Evolutionary conservation across 2,797 vertebrate species (phyloP).

Genomic region (Betta splendens): DNA sequence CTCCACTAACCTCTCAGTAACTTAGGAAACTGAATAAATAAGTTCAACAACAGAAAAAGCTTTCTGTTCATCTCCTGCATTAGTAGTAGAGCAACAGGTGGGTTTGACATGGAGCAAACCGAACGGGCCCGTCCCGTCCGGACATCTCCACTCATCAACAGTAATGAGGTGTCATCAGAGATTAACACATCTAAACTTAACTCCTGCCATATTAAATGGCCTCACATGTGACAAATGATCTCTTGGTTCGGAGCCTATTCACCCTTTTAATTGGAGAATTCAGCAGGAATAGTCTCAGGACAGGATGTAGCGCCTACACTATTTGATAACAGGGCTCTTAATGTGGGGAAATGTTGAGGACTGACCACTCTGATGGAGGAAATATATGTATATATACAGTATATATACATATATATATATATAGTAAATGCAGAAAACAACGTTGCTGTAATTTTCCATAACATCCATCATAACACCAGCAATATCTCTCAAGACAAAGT

Average conservation of each 20-base stretch:
- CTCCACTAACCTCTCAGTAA: constrained; percentile 6
- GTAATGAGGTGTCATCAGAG: constrained; percentile 15
- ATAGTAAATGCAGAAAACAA: too few relatives aligned
- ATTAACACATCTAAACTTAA: constrained; percentile 30
- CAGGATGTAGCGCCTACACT: background rate
- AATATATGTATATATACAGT: too few relatives aligned
- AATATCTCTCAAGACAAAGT: too few relatives aligned
- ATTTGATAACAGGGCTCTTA: background rate
- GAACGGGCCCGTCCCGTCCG: background rate
- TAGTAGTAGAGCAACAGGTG: constrained; percentile 58
- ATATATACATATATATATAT: too few relatives aligned
- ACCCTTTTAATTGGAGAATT: constrained; percentile 12
- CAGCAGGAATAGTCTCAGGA: background rate
- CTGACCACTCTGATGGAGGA: background rate
- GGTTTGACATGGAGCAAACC: constrained; percentile 14
- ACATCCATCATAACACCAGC: too few relatives aligned
- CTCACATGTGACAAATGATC: constrained; percentile 25
- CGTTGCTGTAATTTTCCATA: too few relatives aligned
- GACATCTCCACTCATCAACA: constrained; percentile 10
- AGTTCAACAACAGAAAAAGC: constrained; percentile 17
- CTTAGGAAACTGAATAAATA: constrained; percentile 4
- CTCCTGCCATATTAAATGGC: constrained; percentile 29
- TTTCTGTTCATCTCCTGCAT: constrained; percentile 32
- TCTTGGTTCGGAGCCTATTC: constrained; percentile 35
- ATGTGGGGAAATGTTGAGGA: constrained; percentile 3